Evolutionary conservation across 2,797 vertebrate genomes (phyloP).

Genomic region (Helicolenus hilgendorfi): DNA sequence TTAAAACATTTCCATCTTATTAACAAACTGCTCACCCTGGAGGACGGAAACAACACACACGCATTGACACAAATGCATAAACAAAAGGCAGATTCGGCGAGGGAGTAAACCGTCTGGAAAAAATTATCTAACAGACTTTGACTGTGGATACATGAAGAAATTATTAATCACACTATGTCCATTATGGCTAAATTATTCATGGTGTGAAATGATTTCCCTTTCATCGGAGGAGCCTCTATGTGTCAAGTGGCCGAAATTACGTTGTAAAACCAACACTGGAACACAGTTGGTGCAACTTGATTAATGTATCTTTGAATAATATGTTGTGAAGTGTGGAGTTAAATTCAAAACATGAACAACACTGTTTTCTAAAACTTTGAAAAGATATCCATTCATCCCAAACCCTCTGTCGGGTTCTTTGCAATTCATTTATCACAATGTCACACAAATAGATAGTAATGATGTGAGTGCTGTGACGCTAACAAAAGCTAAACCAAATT

Average conservation of each 20-base stretch:
- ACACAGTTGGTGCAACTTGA: background rate
- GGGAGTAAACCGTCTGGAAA: conserved; percentile 25
- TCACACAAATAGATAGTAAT: background rate
- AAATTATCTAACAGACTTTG: conserved; percentile 24
- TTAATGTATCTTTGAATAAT: background rate
- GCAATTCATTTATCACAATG: background rate
- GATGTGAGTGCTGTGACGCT: background rate
- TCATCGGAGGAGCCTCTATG: conserved; percentile 5
- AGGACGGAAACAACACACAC: background rate
- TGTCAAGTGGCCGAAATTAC: conserved; percentile 49
- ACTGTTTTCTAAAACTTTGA: background rate
- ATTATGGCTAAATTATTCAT: conserved; percentile 61
- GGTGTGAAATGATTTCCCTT: conserved; percentile 30
- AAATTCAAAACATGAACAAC: background rate
- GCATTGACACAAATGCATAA: background rate
- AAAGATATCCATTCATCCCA: background rate
- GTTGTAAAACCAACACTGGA: background rate
- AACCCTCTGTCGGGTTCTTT: background rate
- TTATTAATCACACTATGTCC: background rate
- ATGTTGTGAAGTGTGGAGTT: background rate
- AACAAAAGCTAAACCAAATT: background rate
- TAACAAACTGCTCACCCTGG: background rate
- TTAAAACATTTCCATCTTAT: background rate
- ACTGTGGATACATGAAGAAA: background rate
- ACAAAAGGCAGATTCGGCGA: conserved; percentile 3